Conservation (phyloP, 2,113 vertebrate genomes). For the Antechinus stuartii region DNA sequence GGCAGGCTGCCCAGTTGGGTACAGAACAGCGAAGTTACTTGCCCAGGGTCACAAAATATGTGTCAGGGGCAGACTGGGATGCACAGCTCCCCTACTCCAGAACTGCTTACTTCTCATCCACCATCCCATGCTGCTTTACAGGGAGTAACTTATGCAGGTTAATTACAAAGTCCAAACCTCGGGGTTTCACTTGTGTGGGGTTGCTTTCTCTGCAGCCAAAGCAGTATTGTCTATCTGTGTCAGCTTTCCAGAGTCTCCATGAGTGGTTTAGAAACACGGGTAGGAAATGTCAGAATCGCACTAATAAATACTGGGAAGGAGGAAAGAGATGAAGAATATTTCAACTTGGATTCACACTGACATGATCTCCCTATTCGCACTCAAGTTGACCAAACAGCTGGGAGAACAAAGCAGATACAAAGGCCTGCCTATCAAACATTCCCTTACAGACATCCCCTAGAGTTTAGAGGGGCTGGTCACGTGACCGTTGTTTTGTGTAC, state of each 20-base stretch:
- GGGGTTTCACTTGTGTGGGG: neutral
- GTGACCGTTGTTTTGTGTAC: neutral
- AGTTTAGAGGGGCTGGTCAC: neutral
- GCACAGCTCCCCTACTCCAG: neutral
- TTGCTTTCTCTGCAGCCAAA: neutral
- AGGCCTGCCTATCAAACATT: neutral
- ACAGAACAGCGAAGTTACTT: neutral
- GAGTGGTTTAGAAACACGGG: neutral
- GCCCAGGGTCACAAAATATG: neutral
- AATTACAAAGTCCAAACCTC: neutral
- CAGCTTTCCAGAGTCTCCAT: neutral
- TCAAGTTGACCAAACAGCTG: neutral
- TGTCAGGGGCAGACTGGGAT: neutral
- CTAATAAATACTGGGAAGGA: neutral
- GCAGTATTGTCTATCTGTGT: neutral
- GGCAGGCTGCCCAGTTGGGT: neutral
- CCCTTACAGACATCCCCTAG: fast-evolving
- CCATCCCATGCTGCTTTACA: neutral
- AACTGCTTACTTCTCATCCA: neutral
- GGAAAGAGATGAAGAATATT: neutral
- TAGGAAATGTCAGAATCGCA: neutral
- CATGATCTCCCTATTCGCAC: neutral
- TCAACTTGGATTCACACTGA: neutral
- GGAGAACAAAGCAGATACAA: neutral
- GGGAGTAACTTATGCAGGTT: neutral